phyloP scores from a whole-genome alignment of 92 coral and sea anemone species.

The Phenganax subtilis region DNA sequence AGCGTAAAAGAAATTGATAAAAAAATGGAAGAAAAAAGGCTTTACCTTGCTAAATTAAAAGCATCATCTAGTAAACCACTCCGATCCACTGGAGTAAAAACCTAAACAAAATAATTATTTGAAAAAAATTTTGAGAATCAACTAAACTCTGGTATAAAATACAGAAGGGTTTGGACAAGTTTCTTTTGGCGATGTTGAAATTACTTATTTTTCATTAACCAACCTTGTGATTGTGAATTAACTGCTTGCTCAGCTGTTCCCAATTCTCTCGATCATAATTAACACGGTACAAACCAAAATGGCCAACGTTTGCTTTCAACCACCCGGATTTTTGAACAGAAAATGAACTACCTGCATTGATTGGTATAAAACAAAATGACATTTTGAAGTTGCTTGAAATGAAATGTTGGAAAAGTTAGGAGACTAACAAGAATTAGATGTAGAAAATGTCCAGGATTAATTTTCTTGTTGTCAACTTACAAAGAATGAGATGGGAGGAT shows the following conservation, averaged over 20 bases:
- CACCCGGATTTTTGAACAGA: slow-evolving; percentile 57
- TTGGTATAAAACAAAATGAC: no score
- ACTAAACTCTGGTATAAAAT: background rate
- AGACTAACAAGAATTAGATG: no score
- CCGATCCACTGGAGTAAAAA: slow-evolving; percentile 68
- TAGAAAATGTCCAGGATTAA: no score
- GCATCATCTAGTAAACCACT: slow-evolving; percentile 88
- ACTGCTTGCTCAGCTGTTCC: slow-evolving; percentile 68
- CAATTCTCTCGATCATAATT: slow-evolving; percentile 84
- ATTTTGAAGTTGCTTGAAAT: no score
- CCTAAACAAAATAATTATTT: slow-evolving; percentile 41
- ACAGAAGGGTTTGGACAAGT: no score
- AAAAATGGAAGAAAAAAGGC: background rate
- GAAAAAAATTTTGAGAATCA: background rate
- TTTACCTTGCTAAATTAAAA: slow-evolving; percentile 79
- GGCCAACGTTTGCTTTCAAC: slow-evolving; percentile 91
- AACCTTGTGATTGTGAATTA: slow-evolving; percentile 69
- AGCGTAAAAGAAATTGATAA: no score
- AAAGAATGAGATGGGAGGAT: no score
- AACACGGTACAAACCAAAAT: slow-evolving; percentile 89
- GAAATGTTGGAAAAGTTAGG: no score
- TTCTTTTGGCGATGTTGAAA: no score
- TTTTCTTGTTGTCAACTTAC: no score
- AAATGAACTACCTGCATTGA: slow-evolving; percentile 2
- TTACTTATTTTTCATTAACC: background rate